Conservation (phyloP, 2,113 vertebrate genomes). For the Syngnathus typhle region DNA sequence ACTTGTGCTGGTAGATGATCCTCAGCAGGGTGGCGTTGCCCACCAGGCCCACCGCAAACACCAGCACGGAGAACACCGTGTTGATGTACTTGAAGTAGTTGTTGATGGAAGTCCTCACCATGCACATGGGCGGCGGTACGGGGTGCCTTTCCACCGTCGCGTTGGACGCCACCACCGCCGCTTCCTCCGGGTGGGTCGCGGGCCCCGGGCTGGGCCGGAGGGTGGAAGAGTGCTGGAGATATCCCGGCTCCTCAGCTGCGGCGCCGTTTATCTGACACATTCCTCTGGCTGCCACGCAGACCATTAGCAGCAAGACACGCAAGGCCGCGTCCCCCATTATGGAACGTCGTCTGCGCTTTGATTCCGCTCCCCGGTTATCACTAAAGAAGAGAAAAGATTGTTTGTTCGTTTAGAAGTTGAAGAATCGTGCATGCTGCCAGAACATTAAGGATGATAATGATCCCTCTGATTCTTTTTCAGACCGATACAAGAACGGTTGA, state of each 20-base stretch:
- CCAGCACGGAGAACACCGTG: constrained; percentile 82
- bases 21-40: constrained; percentile 91
- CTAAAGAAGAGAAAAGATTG: not conserved
- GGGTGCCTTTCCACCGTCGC: constrained; percentile 15
- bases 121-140: constrained; percentile 50
- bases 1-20: constrained; percentile 99
- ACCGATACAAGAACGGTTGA: too few species aligned
- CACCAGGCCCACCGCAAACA: constrained; percentile 93
- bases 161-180: constrained; percentile 10
- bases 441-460: not conserved
- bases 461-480: too few species aligned
- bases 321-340: constrained; percentile 54
- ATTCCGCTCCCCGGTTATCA: constrained; percentile 40
- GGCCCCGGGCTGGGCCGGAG: constrained; percentile 39
- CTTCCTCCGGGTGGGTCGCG: constrained; percentile 12
- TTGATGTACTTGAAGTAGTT: constrained; percentile 88
- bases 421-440: not conserved
- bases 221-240: constrained; percentile 39
- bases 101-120: constrained; percentile 65
- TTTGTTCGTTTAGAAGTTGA: not conserved
- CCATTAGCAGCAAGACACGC: constrained; percentile 61
- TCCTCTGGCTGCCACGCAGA: constrained; percentile 60
- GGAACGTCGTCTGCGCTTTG: constrained; percentile 40
- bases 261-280: constrained; percentile 64
- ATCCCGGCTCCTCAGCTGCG: constrained; percentile 19